phyloP scores from a whole-genome alignment of 1,140 invertebrate genomes.

The Polypedilum pembai region DNA sequence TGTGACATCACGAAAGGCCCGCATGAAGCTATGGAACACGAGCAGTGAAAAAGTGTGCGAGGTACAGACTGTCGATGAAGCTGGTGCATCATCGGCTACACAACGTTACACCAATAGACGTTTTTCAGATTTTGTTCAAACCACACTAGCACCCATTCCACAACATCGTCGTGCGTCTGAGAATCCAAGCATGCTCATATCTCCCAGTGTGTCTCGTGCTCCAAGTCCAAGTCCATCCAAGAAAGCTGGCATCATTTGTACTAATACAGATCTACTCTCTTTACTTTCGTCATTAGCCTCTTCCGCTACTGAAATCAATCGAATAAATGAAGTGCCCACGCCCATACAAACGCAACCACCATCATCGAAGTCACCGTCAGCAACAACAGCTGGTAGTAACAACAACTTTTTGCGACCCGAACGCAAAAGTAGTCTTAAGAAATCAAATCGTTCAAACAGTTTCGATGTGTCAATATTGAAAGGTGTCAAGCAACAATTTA shows the following conservation, averaged over 20 bases:
- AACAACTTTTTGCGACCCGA: slow-evolving; percentile 36
- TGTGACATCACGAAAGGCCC: slow-evolving; percentile 65
- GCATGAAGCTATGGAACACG: slow-evolving; percentile 73
- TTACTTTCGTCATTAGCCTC: slow-evolving; percentile 72
- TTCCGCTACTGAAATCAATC: slow-evolving; percentile 68
- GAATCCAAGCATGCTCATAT: slow-evolving; percentile 47
- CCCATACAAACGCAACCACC: slow-evolving; percentile 32
- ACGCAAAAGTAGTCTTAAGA: slow-evolving; percentile 50
- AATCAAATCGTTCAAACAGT: slow-evolving; percentile 64
- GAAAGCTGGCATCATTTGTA: slow-evolving; percentile 59
- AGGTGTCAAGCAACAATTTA: slow-evolving; percentile 43
- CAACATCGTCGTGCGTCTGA: slow-evolving; percentile 58
- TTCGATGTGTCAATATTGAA: slow-evolving; percentile 68
- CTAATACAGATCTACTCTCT: slow-evolving; percentile 68
- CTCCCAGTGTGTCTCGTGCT: slow-evolving; percentile 42
- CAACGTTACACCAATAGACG: slow-evolving; percentile 57
- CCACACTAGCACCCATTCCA: slow-evolving; percentile 46
- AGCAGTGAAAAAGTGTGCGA: slow-evolving; percentile 71
- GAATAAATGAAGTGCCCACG: slow-evolving; percentile 45
- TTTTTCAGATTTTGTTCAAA: slow-evolving; percentile 61
- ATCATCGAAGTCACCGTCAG: slow-evolving; percentile 36
- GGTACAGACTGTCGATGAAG: slow-evolving; percentile 64
- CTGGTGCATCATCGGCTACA: slow-evolving; percentile 48
- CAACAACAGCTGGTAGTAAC: slow-evolving; percentile 30
- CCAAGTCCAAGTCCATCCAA: slow-evolving; percentile 42